Base-by-base conservation (phyloP, 2,113 vertebrate genomes). In the Monopterus albus region DNA sequence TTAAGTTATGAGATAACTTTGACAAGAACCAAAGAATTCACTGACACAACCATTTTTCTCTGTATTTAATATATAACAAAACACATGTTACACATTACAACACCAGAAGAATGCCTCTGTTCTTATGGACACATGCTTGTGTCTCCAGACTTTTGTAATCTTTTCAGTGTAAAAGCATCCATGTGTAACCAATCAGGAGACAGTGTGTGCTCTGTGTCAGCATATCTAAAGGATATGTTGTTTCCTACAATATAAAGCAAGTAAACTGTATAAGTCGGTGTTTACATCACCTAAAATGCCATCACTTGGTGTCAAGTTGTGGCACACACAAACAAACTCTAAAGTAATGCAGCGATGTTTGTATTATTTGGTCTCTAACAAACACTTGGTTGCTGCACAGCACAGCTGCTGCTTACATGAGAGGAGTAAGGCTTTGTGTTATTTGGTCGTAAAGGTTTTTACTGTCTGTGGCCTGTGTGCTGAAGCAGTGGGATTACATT, bases 61-160 rank as follows among this genome's bases (percentile, higher is more conserved):
- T 68, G 20, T 49, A 74, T 92, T 90, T 92, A 90, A 87, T 91
- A 81, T 76, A 82, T 60, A 85, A 78, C 40, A 88, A 78, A 86
- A 81, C 76, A 87, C 31, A 77, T 72, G 72, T 57, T 75, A 79
- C 55, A 87, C 69, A 83, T 84, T 81, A 83, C 67, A 46, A 73
- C 70, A 79, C 31, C 79, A 85, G 72, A 75, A 75, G 84, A 88
- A 88, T 74, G 77, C 65, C 77, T 88, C 71, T 65, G 59, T 73
- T 86, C 75, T 74, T 79, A 67, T 36, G 55, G 51, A 86, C 64
- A 78, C 52, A 78, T 56, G 64, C 72, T 58, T 3, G 31, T 46
- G 69, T 78, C 58, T 67, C 60, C 56, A 53, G 43, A 80, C 72
- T 75, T 53, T 69, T 67, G n/a, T 45, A 77, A 72, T 73, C 42